Percentiles rank a stretch among this genome's conserved stretches.
Evolutionary conservation across 2,888 invertebrate genomes (phyloP).

Genomic region (Lasioglossum morio): DNA sequence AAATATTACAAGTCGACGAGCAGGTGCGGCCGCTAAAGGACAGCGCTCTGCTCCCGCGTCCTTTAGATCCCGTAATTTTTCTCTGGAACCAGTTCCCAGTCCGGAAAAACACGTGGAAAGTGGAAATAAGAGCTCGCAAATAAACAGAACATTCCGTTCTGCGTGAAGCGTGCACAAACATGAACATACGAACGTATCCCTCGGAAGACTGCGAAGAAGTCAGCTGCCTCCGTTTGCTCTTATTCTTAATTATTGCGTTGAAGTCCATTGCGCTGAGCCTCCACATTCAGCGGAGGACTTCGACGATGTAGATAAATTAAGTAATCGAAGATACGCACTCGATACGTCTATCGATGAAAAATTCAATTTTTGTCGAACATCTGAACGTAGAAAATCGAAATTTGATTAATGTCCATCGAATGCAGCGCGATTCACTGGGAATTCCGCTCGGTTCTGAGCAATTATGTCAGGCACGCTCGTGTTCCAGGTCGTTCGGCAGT

Average conservation of each 20-base stretch:
- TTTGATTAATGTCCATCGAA: not conserved
- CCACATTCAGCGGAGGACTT: no score
- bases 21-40: constrained; percentile 54
- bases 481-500: constrained; percentile 59
- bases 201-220: not conserved
- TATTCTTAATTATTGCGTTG: no score
- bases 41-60: not conserved
- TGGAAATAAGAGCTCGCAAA: not conserved
- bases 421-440: not conserved
- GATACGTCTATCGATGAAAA: not conserved
- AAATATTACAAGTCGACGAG: constrained; percentile 40
- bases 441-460: constrained; percentile 19
- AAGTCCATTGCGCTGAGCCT: no score
- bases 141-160: not conserved
- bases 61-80: constrained; percentile 12
- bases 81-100: constrained; percentile 5
- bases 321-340: no score
- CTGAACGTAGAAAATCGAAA: not conserved
- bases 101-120: not conserved
- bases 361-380: not conserved
- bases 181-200: not conserved
- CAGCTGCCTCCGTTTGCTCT: no score
- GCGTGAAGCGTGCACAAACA: not conserved
- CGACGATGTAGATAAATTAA: no score
- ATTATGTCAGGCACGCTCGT: constrained; percentile 64